Percentiles rank a stretch among this genome's conserved stretches.
Evolutionary conservation across 2,888 invertebrate species (phyloP).

Genomic region (Apamea monoglypha): DNA sequence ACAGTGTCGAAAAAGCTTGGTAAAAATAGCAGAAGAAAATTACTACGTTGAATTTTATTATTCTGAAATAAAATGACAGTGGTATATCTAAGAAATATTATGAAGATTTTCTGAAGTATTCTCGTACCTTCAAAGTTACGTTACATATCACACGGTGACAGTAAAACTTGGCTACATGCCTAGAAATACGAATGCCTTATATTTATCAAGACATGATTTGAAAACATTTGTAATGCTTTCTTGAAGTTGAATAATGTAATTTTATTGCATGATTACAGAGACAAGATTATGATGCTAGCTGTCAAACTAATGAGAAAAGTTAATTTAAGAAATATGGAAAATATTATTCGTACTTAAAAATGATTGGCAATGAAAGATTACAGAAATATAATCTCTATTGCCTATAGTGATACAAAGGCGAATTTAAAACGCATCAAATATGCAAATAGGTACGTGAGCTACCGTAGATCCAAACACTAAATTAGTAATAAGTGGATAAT

Average conservation of each 20-base stretch:
- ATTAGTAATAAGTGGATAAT: too few relatives aligned
- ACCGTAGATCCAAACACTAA: conserved; percentile 22
- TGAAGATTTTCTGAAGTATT: conserved; percentile 1
- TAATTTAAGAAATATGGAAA: background rate
- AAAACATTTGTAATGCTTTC: background rate
- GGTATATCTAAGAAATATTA: background rate
- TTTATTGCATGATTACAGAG: background rate
- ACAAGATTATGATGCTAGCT: background rate
- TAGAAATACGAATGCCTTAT: conserved; percentile 31
- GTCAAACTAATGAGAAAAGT: background rate
- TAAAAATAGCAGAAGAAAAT: background rate
- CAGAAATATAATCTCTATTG: background rate
- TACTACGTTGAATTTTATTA: too few relatives aligned
- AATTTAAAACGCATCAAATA: conserved; percentile 6
- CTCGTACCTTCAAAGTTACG: conserved; percentile 12
- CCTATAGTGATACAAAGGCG: background rate
- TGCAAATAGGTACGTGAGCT: background rate
- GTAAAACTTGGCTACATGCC: conserved; percentile 27
- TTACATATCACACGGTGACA: conserved; percentile 40
- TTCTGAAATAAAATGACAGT: background rate
- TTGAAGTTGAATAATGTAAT: background rate
- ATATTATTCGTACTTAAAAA: background rate
- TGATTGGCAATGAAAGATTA: background rate
- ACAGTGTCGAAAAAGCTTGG: background rate
- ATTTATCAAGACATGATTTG: conserved; percentile 14